Percentiles rank a stretch among this genome's conserved stretches.
phyloP scores from a whole-genome alignment of 2,113 vertebrate genomes.

The Ellobius talpinus region DNA sequence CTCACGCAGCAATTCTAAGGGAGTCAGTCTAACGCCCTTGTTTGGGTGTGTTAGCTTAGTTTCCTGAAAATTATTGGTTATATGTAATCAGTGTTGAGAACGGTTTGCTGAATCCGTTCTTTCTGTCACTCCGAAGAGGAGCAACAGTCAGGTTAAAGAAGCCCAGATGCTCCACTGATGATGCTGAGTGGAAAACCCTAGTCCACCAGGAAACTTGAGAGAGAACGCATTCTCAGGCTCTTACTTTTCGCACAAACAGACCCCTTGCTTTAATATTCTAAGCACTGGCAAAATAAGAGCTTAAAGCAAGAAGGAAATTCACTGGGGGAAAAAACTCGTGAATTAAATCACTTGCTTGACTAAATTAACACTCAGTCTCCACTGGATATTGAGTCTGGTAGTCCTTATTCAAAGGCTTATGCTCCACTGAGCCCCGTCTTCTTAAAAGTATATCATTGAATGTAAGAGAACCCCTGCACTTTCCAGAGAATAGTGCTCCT shows the following conservation, averaged over 20 bases:
- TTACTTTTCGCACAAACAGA: slow-evolving; percentile 1
- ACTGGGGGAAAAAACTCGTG: not conserved
- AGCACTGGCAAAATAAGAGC: slow-evolving; percentile 42
- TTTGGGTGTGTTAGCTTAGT: not conserved
- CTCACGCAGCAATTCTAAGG: not conserved
- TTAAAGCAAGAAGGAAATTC: slow-evolving; percentile 22
- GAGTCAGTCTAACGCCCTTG: not conserved
- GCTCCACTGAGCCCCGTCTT: not conserved
- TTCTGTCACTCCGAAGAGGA: not conserved
- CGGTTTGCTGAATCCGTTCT: not conserved
- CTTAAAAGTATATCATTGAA: slow-evolving; percentile 51
- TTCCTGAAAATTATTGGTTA: not conserved
- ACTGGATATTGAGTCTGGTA: slow-evolving; percentile 14
- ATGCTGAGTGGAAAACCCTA: not conserved
- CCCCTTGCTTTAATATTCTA: slow-evolving; percentile 27
- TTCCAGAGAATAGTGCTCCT: slow-evolving; percentile 64
- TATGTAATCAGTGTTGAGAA: not conserved
- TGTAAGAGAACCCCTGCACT: slow-evolving; percentile 60
- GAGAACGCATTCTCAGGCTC: not conserved
- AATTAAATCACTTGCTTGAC: slow-evolving; percentile 43
- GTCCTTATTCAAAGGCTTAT: not conserved
- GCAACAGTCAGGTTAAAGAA: not conserved
- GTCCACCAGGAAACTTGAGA: too few species aligned
- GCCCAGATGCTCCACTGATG: too few species aligned
- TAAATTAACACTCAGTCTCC: not conserved